These are phyloP conservation scores for Subacronicta megacephala DNA, from an alignment of 2,888 invertebrate genomes.

Conservation along the genomic window DNA sequence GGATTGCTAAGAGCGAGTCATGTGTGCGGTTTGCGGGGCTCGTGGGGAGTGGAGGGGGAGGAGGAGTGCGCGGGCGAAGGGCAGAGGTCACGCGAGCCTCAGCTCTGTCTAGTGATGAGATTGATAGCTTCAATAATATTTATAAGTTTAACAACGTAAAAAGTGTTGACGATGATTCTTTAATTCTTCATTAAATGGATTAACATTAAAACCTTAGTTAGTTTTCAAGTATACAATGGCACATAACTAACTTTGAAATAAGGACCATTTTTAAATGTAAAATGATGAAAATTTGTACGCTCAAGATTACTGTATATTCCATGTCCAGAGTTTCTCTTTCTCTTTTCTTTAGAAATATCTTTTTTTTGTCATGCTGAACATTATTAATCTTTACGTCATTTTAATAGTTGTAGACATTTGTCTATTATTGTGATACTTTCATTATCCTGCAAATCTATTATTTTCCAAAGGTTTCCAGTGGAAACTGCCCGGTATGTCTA, in stretches of 20 bases:
- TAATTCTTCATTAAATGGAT: constrained; percentile 7
- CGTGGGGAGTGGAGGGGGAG: constrained; percentile 34
- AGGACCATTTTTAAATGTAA: too few species aligned
- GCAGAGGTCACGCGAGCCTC: constrained; percentile 83
- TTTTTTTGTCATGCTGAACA: too few species aligned
- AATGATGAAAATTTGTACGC: too few species aligned
- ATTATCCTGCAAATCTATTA: too few species aligned
- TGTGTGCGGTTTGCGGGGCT: constrained; percentile 65
- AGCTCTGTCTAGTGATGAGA: constrained; percentile 58
- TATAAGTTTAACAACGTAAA: constrained; percentile 54
- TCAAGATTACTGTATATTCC: too few species aligned
- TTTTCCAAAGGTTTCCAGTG: too few species aligned
- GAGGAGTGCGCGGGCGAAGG: constrained; percentile 72
- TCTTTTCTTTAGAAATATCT: too few species aligned
- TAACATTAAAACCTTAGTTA: background rate
- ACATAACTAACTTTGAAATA: background rate
- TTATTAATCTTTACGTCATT: too few species aligned
- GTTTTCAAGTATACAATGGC: background rate
- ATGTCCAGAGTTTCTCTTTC: too few species aligned
- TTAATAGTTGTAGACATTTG: too few species aligned
- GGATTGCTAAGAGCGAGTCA: constrained; percentile 74
- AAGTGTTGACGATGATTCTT: constrained; percentile 15
- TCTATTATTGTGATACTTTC: too few species aligned
- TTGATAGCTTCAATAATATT: constrained; percentile 61
- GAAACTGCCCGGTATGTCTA: too few species aligned